phyloP scores from a whole-genome alignment of 1,140 invertebrate genomes.

The Drosophila persimilis region DNA sequence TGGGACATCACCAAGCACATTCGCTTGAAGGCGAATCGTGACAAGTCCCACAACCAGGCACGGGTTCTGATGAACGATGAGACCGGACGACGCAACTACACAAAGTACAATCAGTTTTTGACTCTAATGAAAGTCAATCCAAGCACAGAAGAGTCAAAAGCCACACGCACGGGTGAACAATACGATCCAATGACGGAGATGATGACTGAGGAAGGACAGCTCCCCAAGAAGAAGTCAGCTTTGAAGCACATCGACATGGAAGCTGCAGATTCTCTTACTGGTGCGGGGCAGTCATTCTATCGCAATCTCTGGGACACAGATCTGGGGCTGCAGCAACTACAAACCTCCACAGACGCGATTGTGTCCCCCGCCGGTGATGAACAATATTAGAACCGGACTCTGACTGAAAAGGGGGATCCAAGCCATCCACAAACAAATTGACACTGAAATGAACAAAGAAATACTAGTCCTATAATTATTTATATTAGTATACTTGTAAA shows the following conservation, averaged over 20 bases:
- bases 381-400: no score
- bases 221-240: neutral
- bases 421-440: no score
- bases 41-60: slow-evolving; percentile 89
- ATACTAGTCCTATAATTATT: no score
- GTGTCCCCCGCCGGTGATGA: neutral
- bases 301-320: no score
- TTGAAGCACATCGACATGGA: no score
- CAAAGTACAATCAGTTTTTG: slow-evolving; percentile 94
- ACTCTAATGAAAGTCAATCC: slow-evolving; percentile 86
- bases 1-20: slow-evolving; percentile 99
- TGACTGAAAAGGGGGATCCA: no score
- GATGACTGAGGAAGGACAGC: slow-evolving; percentile 12
- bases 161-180: slow-evolving; percentile 66
- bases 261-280: no score
- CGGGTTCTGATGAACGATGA: slow-evolving; percentile 95
- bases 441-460: slow-evolving; percentile 23
- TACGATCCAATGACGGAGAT: slow-evolving; percentile 25
- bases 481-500: neutral
- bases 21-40: slow-evolving; percentile 92
- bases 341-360: no score
- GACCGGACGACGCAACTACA: slow-evolving; percentile 94
- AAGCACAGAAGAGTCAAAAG: slow-evolving; percentile 70
- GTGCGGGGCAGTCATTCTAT: no score
- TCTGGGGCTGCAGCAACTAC: no score